Conservation (phyloP, 2,113 vertebrate genomes). For the Sprattus sprattus region DNA sequence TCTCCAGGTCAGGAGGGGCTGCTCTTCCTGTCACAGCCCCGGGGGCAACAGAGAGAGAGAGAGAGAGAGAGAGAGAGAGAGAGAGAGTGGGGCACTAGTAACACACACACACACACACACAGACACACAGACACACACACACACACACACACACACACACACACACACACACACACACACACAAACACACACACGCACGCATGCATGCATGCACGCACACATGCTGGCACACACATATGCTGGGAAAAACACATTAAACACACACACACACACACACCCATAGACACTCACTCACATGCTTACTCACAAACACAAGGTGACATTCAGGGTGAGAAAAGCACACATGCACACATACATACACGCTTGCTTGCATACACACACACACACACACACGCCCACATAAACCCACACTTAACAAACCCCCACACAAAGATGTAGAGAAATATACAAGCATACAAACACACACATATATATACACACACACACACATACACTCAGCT, state of each 20-base stretch:
- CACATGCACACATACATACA: not conserved
- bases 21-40: conserved; percentile 32
- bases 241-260: too few species aligned
- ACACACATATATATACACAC: not conserved
- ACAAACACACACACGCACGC: not conserved
- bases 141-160: not conserved
- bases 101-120: not conserved
- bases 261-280: not conserved
- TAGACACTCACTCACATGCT: not conserved
- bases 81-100: not conserved
- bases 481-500: not conserved
- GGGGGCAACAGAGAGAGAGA: not conserved
- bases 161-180: not conserved
- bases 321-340: not conserved
- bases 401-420: not conserved
- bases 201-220: not conserved
- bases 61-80: not conserved
- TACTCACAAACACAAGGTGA: not conserved
- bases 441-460: not conserved
- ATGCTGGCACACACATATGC: not conserved
- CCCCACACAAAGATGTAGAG: not conserved
- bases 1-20: conserved; percentile 44
- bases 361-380: not conserved
- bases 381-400: not conserved
- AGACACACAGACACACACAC: not conserved